Evolutionary conservation across 2,113 vertebrate species (phyloP), one percentile per base, ranked within the genome.

Genomic region (Nematolebias whitei): DNA sequence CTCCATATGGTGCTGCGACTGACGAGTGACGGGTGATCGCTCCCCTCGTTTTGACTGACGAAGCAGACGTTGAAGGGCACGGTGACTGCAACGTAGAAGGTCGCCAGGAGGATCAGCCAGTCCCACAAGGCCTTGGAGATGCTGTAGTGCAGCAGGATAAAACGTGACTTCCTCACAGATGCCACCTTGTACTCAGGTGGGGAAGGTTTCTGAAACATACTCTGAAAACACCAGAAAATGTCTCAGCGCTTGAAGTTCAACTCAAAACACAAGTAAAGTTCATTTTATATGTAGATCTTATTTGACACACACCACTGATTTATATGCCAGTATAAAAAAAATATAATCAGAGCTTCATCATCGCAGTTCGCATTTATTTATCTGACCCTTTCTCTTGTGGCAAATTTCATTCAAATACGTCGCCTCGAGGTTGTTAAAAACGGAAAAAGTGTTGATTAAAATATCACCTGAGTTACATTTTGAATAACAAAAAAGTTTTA

Each of bases 41-140:
- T 85, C 0, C 90, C 71, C 47, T 95, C 93, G 0, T 95, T 93
- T 0, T 93, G 93, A 22, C 91, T 89, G 2, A 92, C 94, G 83
- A 99, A 99, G 91, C 96, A 98, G 75, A 99, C 95, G 0, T 99
- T 97, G 86, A 96, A 99, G 43, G 97, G 97, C 57, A 99, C 96
- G 0, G 96, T 97, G 78, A 99, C 84, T 0, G 96, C 96, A 3
- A 98, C 96, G 0, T 99, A 99, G 91, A 99, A 98, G 56, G 97
- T 99, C 45, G 97, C 97, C 50, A 99, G 78, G 16, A 99, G 94
- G 82, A 98, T 99, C 12, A 99, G 84, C 94, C 96, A 97, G 63
- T 99, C 97, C 97, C 97, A 99, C 75, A 98, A 56, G 0, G 97
- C 96, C 85, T 99, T 98, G 90, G 92, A 96, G 89, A 97, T 60